These are phyloP conservation scores for Macrotrachela quadricornifera DNA, from an alignment of 1,140 invertebrate species.

Conservation along the genomic window DNA sequence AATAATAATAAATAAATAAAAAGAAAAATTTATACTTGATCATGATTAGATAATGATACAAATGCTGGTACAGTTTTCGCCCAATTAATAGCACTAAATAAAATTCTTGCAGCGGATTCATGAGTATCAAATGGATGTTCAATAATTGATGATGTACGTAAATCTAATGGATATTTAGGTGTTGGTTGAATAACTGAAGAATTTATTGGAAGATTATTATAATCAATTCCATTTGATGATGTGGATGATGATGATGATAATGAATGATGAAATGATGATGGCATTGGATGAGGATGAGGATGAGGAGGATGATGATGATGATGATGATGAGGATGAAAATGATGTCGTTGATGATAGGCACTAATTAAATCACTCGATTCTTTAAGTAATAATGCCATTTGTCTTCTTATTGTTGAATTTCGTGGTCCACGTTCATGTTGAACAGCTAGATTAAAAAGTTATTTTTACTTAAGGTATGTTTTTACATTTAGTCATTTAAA, in stretches of 20 bases:
- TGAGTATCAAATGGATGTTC: conserved; percentile 39
- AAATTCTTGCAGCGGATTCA: conserved; percentile 61
- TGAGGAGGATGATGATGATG: too few relatives aligned
- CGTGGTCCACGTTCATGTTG: conserved; percentile 40
- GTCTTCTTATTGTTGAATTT: conserved; percentile 25
- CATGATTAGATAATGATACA: conserved; percentile 45
- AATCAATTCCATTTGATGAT: conserved; percentile 12
- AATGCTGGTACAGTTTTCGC: conserved; percentile 54
- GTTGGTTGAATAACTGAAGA: too few relatives aligned
- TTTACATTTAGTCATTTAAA: too few relatives aligned
- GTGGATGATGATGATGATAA: not conserved
- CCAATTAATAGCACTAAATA: conserved; percentile 76
- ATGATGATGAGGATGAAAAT: too few relatives aligned
- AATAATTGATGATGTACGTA: too few relatives aligned
- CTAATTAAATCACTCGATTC: not conserved
- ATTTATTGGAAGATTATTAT: too few relatives aligned
- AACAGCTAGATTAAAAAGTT: conserved; percentile 28
- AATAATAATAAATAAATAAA: not conserved
- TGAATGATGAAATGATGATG: conserved; percentile 2
- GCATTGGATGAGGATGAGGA: not conserved
- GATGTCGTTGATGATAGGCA: too few relatives aligned
- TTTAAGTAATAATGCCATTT: conserved; percentile 9
- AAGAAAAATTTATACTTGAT: conserved; percentile 38
- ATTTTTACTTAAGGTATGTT: not conserved
- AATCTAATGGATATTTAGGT: too few relatives aligned